phyloP scores from a whole-genome alignment of 2,797 vertebrate species.

The Cyprinella venusta region DNA sequence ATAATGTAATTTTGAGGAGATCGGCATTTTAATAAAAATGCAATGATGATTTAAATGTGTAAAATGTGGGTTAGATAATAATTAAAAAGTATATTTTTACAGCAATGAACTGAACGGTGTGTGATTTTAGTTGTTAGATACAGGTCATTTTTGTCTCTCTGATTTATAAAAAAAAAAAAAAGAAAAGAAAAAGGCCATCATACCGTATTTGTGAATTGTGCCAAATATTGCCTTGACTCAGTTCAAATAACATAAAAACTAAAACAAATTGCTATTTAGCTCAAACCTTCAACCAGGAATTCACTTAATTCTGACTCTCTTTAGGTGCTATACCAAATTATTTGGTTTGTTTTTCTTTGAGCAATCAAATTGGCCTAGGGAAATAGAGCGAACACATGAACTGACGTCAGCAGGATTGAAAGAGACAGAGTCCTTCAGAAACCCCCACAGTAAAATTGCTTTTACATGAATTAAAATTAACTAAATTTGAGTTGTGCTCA shows the following conservation, averaged over 20 bases:
- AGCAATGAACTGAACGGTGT: background rate
- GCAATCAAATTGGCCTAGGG: constrained; percentile 35
- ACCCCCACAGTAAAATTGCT: background rate
- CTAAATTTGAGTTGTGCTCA: background rate
- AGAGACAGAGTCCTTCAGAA: constrained; percentile 5
- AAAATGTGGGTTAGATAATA: too few species aligned
- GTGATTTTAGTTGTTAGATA: background rate
- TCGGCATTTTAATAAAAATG: background rate
- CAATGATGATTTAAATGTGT: background rate
- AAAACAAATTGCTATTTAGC: background rate
- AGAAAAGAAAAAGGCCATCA: background rate
- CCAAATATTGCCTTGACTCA: background rate
- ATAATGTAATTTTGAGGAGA: too few species aligned
- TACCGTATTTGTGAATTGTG: background rate
- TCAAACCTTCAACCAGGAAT: background rate
- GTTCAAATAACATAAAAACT: background rate
- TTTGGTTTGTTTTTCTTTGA: constrained; percentile 37
- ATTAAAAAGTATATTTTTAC: background rate
- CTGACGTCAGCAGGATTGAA: constrained; percentile 17
- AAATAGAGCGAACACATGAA: constrained; percentile 46
- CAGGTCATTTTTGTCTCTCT: background rate
- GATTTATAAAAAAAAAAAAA: background rate
- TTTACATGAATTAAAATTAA: background rate
- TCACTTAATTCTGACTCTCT: background rate
- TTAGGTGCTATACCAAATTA: background rate